phyloP scores from a whole-genome alignment of 2,113 vertebrate species.

The Leptobrachium ailaonicum region DNA sequence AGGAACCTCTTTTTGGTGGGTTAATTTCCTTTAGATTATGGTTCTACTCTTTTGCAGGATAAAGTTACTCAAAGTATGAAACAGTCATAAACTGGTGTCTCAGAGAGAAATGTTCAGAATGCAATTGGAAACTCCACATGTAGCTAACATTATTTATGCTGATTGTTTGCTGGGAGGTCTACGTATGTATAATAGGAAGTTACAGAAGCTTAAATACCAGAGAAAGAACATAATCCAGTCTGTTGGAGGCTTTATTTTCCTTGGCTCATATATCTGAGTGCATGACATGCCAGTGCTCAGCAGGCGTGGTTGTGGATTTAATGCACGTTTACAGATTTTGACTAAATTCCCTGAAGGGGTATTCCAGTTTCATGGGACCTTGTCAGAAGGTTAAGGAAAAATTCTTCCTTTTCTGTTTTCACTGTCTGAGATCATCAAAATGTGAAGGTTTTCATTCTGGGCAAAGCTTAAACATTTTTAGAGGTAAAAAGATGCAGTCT shows the following conservation, averaged over 20 bases:
- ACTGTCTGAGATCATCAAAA: background rate
- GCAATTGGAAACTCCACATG: background rate
- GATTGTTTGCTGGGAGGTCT: background rate
- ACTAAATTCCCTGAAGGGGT: slow-evolving; percentile 5
- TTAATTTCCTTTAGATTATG: too few species aligned
- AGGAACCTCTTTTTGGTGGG: too few species aligned
- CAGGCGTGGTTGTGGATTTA: background rate
- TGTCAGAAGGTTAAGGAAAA: slow-evolving; percentile 9
- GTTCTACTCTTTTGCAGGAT: too few species aligned
- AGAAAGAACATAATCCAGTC: background rate
- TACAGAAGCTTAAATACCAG: background rate
- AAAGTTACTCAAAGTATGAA: too few species aligned
- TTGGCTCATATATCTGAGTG: background rate
- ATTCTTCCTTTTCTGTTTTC: background rate
- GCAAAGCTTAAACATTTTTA: background rate
- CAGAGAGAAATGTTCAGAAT: background rate
- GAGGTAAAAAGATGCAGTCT: background rate
- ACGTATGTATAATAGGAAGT: background rate
- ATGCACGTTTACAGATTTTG: background rate
- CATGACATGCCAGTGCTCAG: background rate
- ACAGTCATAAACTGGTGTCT: background rate
- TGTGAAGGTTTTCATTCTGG: background rate
- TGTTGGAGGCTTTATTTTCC: background rate
- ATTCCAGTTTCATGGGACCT: slow-evolving; percentile 1
- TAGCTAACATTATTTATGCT: background rate